A percentile compares a stretch with the other conserved stretches of the same genome.
These are phyloP conservation scores for Drosophila mimetica DNA, from an alignment of 2,888 invertebrate genomes.

Conservation along the genomic window DNA sequence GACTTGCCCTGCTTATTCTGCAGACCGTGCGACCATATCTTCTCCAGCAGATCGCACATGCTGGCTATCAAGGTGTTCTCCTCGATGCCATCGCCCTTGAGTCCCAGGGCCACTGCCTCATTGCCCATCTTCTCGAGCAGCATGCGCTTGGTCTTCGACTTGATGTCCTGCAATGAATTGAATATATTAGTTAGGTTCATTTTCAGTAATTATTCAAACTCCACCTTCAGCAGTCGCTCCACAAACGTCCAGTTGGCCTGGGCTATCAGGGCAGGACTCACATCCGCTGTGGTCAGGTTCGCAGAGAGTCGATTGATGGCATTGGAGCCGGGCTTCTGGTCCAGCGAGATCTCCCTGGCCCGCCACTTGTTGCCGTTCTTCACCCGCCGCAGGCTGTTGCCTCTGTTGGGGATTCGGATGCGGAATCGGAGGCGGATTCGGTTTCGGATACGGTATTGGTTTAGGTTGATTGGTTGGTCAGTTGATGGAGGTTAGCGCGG, in stretches of 20 bases:
- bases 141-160: constrained; percentile 98
- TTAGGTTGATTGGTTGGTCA: constrained; percentile 38
- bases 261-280: constrained; percentile 94
- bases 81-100: constrained; percentile 95
- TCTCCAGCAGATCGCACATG: constrained; percentile 97
- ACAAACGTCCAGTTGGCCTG: constrained; percentile 99
- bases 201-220: no score
- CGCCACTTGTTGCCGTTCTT: constrained; percentile 88
- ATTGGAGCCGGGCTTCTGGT: constrained; percentile 81
- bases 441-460: constrained; percentile 36
- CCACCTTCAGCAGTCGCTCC: constrained; percentile 96
- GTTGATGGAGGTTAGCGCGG: constrained; percentile 62
- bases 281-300: constrained; percentile 83
- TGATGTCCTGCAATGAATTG: constrained; percentile 90
- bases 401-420: constrained; percentile 73
- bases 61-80: constrained; percentile 99
- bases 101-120: constrained; percentile 97
- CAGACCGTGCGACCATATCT: constrained; percentile 98
- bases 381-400: constrained; percentile 87
- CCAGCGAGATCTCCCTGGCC: constrained; percentile 87
- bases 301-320: constrained; percentile 82
- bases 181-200: neutral
- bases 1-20: constrained; percentile 98
- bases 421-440: constrained; percentile 39
- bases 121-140: constrained; percentile 99